Evolutionary conservation across 2,797 vertebrate genomes (phyloP).

Genomic region (Sus cebifrons): DNA sequence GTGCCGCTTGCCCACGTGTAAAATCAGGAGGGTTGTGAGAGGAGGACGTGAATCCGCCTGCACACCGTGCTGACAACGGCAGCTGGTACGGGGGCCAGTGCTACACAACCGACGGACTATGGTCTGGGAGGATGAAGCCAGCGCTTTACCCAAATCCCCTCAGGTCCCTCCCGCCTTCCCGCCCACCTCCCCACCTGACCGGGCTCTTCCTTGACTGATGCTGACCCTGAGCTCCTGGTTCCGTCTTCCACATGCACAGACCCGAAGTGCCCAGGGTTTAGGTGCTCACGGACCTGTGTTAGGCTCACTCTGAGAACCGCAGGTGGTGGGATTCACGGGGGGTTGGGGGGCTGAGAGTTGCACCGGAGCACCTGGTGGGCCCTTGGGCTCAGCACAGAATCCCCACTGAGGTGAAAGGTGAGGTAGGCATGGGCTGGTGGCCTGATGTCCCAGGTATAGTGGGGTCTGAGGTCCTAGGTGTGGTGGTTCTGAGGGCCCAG

Average conservation of each 20-base stretch:
- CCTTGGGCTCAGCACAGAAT: not conserved
- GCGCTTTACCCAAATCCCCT: too few species aligned
- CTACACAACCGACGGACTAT: too few species aligned
- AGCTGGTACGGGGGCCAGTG: too few species aligned
- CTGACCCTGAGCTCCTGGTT: not conserved
- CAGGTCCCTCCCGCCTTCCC: not conserved
- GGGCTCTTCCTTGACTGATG: not conserved
- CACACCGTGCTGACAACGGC: too few species aligned
- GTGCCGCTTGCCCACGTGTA: not conserved
- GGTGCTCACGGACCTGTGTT: too few species aligned
- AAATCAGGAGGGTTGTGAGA: not conserved
- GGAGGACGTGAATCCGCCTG: not conserved
- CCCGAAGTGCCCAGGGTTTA: not conserved
- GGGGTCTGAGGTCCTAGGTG: too few species aligned
- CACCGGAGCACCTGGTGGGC: not conserved
- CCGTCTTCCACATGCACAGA: not conserved
- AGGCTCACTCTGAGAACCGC: not conserved
- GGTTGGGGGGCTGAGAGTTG: too few species aligned
- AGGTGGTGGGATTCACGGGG: not conserved
- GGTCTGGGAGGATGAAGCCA: not conserved
- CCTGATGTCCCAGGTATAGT: too few species aligned
- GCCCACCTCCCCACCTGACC: not conserved
- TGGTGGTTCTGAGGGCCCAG: too few species aligned
- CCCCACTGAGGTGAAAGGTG: too few species aligned
- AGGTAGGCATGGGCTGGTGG: rapidly evolving